These are phyloP conservation scores for Spodoptera litura DNA, from an alignment of 1,140 invertebrate species.

Conservation along the genomic window DNA sequence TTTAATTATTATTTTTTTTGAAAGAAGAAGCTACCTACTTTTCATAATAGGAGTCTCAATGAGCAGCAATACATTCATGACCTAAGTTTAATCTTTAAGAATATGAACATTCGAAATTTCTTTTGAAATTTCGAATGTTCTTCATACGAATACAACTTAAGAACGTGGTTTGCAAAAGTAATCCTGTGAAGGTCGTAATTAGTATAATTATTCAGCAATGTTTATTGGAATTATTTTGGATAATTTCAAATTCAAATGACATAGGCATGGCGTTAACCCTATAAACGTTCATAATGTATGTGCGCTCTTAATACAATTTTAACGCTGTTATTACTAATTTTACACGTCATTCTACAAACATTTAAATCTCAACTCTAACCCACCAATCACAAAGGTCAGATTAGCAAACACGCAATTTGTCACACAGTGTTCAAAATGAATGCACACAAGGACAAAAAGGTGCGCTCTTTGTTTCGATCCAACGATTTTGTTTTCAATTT, in stretches of 20 bases:
- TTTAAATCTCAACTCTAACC: constrained; percentile 17
- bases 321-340: constrained; percentile 74
- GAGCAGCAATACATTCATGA: no score
- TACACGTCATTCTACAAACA: constrained; percentile 46
- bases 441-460: constrained; percentile 64
- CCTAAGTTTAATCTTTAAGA: no score
- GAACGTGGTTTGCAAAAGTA: neutral
- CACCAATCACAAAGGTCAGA: constrained; percentile 20
- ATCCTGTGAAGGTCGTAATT: no score
- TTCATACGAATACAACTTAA: neutral
- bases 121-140: no score
- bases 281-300: constrained; percentile 22
- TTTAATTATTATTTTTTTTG: no score
- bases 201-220: no score
- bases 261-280: constrained; percentile 3
- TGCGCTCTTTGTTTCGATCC: constrained; percentile 76
- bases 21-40: no score
- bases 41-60: no score
- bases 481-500: constrained; percentile 82
- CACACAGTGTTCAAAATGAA: constrained; percentile 57
- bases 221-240: neutral
- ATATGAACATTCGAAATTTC: no score
- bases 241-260: neutral
- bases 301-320: constrained; percentile 64
- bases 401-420: neutral